Conservation (phyloP, 1,140 invertebrate genomes). For the Parasteatoda tepidariorum region DNA sequence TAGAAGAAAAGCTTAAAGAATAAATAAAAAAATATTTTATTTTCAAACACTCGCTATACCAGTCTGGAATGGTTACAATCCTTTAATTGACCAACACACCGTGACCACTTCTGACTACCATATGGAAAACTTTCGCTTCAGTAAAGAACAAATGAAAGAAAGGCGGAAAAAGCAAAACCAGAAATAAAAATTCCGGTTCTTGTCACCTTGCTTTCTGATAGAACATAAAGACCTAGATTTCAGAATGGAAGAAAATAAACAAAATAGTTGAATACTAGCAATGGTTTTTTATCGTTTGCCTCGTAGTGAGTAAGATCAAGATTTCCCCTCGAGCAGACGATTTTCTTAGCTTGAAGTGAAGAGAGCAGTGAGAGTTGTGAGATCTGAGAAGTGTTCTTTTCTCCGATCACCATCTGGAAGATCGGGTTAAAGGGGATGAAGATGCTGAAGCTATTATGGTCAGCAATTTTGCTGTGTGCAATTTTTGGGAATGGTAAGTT, state of each 20-base stretch:
- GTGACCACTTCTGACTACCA: conserved; percentile 29
- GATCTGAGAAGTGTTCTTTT: conserved; percentile 23
- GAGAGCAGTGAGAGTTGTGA: conserved; percentile 32
- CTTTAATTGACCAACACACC: conserved; percentile 42
- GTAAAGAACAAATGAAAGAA: not conserved
- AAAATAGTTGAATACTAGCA: conserved; percentile 13
- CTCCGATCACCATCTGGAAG: conserved; percentile 7
- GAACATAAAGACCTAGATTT: conserved; percentile 47
- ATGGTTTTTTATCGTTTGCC: conserved; percentile 24
- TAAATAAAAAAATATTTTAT: not conserved
- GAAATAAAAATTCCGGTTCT: conserved; percentile 54
- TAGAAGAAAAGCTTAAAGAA: not conserved
- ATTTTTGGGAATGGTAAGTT: conserved; percentile 18
- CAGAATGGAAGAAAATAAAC: conserved; percentile 27
- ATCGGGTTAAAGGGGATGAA: conserved; percentile 31
- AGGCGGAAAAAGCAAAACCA: conserved; percentile 43
- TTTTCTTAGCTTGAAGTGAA: conserved; percentile 19
- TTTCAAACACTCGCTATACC: conserved; percentile 38
- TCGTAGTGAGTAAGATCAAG: conserved; percentile 14
- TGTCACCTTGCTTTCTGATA: conserved; percentile 52
- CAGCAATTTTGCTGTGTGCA: conserved; percentile 12
- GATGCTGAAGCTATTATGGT: conserved; percentile 7
- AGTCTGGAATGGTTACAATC: conserved; percentile 57
- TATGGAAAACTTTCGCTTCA: conserved; percentile 31
- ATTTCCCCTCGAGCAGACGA: conserved; percentile 6